These are phyloP conservation scores for Incurvaria masculella DNA, from an alignment of 2,888 invertebrate species.

Conservation along the genomic window DNA sequence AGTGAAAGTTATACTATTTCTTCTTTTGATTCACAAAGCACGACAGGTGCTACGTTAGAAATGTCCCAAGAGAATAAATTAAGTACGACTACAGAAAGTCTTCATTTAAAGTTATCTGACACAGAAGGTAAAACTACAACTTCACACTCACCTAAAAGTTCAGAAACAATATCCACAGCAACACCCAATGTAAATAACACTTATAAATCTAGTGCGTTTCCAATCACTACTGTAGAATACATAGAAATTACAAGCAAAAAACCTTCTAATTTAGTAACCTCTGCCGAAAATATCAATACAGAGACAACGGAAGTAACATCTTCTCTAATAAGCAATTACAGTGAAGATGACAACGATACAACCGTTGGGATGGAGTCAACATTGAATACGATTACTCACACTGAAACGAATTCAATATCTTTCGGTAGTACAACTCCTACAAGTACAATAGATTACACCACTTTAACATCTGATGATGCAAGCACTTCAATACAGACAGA, in stretches of 20 bases:
- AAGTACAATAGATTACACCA: background rate
- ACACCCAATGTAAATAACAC: no score
- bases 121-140: no score
- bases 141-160: no score
- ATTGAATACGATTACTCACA: background rate
- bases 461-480: background rate
- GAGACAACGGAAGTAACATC: background rate
- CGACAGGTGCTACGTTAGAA: no score
- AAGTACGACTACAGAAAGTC: no score
- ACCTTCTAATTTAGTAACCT: conserved; percentile 2
- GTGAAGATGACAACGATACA: background rate
- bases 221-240: conserved; percentile 3
- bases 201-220: background rate
- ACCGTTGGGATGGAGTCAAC: background rate
- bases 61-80: no score
- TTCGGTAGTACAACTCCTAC: background rate
- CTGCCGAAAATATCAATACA: background rate
- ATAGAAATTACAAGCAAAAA: conserved; percentile 5
- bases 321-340: no score
- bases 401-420: background rate
- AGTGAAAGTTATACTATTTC: no score
- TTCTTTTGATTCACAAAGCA: no score
- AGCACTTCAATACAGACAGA: background rate
- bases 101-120: no score
- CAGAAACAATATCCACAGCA: no score